Conservation (phyloP, 2,888 invertebrate species). For the Melieria picta region DNA sequence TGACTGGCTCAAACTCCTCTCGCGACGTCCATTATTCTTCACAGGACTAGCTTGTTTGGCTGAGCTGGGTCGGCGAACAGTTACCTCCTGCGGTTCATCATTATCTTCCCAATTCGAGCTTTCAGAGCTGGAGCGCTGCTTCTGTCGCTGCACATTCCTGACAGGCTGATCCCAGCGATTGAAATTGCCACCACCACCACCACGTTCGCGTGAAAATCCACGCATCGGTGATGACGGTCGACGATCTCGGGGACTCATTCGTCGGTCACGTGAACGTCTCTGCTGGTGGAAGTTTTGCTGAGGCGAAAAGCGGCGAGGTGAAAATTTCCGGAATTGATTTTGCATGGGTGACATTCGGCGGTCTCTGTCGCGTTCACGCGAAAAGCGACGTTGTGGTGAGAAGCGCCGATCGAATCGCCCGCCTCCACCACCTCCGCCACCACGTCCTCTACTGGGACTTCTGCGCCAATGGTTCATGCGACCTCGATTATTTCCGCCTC, state of each 20-base stretch:
- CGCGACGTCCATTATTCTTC: slow-evolving; percentile 45
- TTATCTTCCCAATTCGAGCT: slow-evolving; percentile 55
- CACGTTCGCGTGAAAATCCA: slow-evolving; percentile 47
- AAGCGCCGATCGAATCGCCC: slow-evolving; percentile 50
- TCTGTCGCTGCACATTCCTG: slow-evolving; percentile 40
- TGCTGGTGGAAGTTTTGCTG: slow-evolving; percentile 41
- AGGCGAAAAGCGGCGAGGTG: slow-evolving; percentile 60
- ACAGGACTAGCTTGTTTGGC: slow-evolving; percentile 33
- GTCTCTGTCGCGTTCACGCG: slow-evolving; percentile 54
- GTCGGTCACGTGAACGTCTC: slow-evolving; percentile 53
- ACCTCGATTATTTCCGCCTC: slow-evolving; percentile 53
- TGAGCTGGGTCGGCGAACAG: slow-evolving; percentile 38
- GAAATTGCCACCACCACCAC: slow-evolving; percentile 44
- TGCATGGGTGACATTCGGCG: slow-evolving; percentile 55
- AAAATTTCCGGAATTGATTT: slow-evolving; percentile 60
- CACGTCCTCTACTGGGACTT: slow-evolving; percentile 54
- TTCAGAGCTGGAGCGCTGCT: slow-evolving; percentile 47
- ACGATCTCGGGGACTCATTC: slow-evolving; percentile 45
- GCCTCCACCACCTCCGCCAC: slow-evolving; percentile 44
- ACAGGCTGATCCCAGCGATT: slow-evolving; percentile 56
- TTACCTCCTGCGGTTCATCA: slow-evolving; percentile 38
- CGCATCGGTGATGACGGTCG: slow-evolving; percentile 58
- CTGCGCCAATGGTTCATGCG: slow-evolving; percentile 59
- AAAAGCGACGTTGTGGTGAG: slow-evolving; percentile 53
- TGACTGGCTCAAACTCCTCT: slow-evolving; percentile 49